Base-by-base conservation (phyloP, 2,113 vertebrate genomes). In the Malurus cyaneus region DNA sequence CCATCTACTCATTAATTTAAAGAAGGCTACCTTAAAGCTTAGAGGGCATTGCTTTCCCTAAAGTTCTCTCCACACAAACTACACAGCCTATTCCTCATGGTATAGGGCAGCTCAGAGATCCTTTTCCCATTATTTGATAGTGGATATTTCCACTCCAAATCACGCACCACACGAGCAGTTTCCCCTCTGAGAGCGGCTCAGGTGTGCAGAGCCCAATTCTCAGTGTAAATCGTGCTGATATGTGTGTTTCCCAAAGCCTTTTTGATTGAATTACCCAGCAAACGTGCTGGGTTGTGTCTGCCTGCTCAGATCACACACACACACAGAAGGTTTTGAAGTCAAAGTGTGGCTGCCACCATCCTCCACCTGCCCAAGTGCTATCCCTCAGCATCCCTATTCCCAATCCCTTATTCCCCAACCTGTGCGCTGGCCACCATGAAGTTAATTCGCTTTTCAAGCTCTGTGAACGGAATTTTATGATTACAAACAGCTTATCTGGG, bases 401-500 rank as follows among this genome's bases (percentile, higher is more conserved):
- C 90, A 60, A 49, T 4, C 86, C 73, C 26, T 18, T 62, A 2
- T 0, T 11, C 87, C 87, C 96, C 93, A 95, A 57, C 83, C 94
- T 72, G 52, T 44, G 96, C 53, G 5, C 59, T 53, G 91, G 94
- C 97, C 96, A 64, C 74, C 90, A 3, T 41, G 15, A 94, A 91
- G 92, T 95, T 82, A 92, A 93, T 89, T 93, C 5, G 91, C 96
- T 96, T 96, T 83, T 97, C 97, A 94, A 97, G 97, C 97, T 97
- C 88, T 47, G 73, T 25, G 65, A 96, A 97, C 54, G 82, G 93
- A 95, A 95, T 93, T 94, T 93, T 62, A 95, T 49, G 92, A 41
- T 96, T 88, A 97, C 41, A 34, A 96, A 96, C 85, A 98, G 97
- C 97, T 98, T 97, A 97, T 98, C 96, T 77, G 95, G 88, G 59